A percentile compares a stretch with the other conserved stretches of the same genome.
Conservation (phyloP, 2,113 vertebrate species). For the Campylomormyrus numenius region DNA sequence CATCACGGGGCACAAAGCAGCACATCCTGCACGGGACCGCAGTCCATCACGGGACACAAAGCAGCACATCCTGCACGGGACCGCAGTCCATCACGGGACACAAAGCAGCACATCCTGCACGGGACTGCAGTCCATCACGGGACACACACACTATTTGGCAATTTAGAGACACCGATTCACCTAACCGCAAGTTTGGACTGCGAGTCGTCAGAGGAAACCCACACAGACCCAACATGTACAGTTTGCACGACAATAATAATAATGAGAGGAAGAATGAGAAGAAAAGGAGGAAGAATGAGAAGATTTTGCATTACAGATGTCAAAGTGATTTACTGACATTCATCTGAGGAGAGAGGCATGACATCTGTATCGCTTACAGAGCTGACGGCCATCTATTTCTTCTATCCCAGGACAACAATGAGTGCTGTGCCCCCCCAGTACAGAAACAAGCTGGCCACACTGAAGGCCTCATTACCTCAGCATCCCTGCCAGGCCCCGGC, state of each 20-base stretch:
- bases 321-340: background rate
- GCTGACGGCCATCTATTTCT: background rate
- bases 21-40: background rate
- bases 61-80: no score
- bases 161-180: background rate
- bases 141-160: background rate
- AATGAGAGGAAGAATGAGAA: background rate
- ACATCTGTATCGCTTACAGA: background rate
- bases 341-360: background rate
- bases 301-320: background rate
- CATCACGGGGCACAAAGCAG: background rate
- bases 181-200: background rate
- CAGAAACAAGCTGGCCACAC: conserved; percentile 6
- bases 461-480: conserved; percentile 30
- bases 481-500: conserved; percentile 14
- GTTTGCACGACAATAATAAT: background rate
- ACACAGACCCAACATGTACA: background rate
- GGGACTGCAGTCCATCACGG: background rate
- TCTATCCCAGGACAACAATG: background rate
- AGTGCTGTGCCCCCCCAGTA: conserved; percentile 1
- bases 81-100: no score
- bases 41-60: no score
- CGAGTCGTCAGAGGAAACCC: background rate
- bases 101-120: no score
- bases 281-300: background rate